Percentiles rank a stretch among this genome's conserved stretches.
phyloP scores from a whole-genome alignment of 2,888 invertebrate species.

The Tachina lurida region DNA sequence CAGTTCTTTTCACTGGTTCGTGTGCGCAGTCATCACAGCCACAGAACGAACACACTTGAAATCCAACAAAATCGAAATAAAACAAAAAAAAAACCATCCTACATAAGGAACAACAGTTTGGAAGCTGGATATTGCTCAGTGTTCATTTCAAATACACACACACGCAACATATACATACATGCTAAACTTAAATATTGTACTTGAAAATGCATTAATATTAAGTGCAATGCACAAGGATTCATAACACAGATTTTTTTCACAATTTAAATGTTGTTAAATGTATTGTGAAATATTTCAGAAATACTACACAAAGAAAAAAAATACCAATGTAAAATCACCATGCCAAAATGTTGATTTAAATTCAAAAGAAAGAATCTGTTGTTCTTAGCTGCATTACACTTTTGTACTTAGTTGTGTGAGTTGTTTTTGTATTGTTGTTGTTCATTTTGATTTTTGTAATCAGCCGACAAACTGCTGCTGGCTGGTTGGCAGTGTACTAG shows the following conservation, averaged over 20 bases:
- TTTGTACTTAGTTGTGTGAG: too few species aligned
- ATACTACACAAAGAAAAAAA: not conserved
- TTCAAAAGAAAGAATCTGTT: too few species aligned
- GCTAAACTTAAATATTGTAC: constrained; percentile 46
- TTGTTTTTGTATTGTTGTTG: too few species aligned
- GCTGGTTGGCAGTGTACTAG: too few species aligned
- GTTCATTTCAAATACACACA: constrained; percentile 29
- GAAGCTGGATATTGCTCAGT: constrained; percentile 9
- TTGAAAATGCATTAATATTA: constrained; percentile 65
- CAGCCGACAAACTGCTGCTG: too few species aligned
- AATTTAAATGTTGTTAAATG: not conserved
- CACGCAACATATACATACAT: not conserved
- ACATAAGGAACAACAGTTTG: constrained; percentile 41
- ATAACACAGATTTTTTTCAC: constrained; percentile 3
- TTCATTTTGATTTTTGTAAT: too few species aligned
- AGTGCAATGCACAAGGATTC: constrained; percentile 43
- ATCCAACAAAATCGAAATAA: constrained; percentile 4
- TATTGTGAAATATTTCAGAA: constrained; percentile 8
- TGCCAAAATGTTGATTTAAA: too few species aligned
- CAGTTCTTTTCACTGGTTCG: constrained; percentile 48
- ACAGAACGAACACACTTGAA: constrained; percentile 49
- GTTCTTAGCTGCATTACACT: too few species aligned
- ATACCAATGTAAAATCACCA: too few species aligned
- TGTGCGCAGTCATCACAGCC: constrained; percentile 36
- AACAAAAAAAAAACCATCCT: constrained; percentile 4